phyloP scores from a whole-genome alignment of 2,797 vertebrate species.

The Sebastes melanostomus region DNA sequence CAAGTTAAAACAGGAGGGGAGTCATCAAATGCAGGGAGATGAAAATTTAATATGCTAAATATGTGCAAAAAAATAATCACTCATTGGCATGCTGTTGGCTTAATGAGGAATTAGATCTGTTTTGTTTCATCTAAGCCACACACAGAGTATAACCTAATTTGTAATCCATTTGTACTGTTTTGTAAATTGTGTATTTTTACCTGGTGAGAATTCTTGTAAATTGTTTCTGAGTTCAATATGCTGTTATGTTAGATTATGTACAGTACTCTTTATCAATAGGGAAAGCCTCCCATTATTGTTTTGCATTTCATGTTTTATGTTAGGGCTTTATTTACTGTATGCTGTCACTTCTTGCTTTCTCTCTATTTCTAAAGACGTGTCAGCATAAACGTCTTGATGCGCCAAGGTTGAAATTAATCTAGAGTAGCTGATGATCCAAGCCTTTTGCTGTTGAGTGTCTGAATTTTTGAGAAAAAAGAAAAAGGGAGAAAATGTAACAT shows the following conservation, averaged over 20 bases:
- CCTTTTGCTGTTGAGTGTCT: neutral
- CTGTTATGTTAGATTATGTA: neutral
- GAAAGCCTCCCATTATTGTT: neutral
- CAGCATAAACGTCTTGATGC: conserved; percentile 1
- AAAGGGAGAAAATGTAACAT: neutral
- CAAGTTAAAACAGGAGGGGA: neutral
- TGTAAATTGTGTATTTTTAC: neutral
- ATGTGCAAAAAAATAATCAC: neutral
- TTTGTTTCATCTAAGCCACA: neutral
- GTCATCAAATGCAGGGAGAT: neutral
- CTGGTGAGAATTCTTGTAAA: neutral
- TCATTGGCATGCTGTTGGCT: neutral
- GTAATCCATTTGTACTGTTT: neutral
- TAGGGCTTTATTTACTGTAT: neutral
- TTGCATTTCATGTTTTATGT: neutral
- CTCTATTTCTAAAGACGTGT: neutral
- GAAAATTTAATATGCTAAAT: neutral
- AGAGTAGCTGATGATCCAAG: neutral
- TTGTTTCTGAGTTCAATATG: neutral
- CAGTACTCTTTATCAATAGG: neutral
- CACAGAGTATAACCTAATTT: neutral
- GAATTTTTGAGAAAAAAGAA: neutral
- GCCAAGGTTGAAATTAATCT: conserved; percentile 8
- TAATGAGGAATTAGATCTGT: neutral
- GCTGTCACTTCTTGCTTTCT: neutral